phyloP scores from a whole-genome alignment of 2,797 vertebrate species.

The Coregonus ussuriensis region DNA sequence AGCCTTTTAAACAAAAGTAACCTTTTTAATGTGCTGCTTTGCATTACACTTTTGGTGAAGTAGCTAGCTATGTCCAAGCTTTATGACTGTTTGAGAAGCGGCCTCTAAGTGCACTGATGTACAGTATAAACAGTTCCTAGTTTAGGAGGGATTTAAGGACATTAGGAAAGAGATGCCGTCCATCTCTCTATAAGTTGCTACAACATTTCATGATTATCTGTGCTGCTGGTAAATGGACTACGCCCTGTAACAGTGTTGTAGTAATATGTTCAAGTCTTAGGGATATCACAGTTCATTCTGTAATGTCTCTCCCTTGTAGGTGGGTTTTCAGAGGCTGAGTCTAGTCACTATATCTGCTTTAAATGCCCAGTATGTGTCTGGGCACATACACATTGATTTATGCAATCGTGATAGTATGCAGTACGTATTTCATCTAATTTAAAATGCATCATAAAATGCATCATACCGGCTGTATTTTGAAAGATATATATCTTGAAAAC shows the following conservation, averaged over 20 bases:
- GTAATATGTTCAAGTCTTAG: constrained; percentile 53
- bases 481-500: too few species aligned
- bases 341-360: not conserved
- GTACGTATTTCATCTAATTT: too few species aligned
- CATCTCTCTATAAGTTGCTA: constrained; percentile 13
- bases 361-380: not conserved
- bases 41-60: not conserved
- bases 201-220: not conserved
- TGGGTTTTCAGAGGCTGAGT: not conserved
- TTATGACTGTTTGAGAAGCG: not conserved
- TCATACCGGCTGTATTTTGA: too few species aligned
- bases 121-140: not conserved
- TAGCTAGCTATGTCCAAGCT: not conserved
- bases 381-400: not conserved
- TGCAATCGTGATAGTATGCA: not conserved
- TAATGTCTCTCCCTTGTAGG: not conserved
- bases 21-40: not conserved
- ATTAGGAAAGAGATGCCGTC: constrained; percentile 20
- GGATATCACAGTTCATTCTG: constrained; percentile 36
- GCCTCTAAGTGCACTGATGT: not conserved
- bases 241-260: not conserved
- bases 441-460: too few species aligned
- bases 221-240: constrained; percentile 1
- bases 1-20: not conserved
- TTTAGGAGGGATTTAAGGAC: not conserved